Percentiles rank a stretch among this genome's conserved stretches.
Conservation (phyloP, 2,113 vertebrate species). For the Castor canadensis region DNA sequence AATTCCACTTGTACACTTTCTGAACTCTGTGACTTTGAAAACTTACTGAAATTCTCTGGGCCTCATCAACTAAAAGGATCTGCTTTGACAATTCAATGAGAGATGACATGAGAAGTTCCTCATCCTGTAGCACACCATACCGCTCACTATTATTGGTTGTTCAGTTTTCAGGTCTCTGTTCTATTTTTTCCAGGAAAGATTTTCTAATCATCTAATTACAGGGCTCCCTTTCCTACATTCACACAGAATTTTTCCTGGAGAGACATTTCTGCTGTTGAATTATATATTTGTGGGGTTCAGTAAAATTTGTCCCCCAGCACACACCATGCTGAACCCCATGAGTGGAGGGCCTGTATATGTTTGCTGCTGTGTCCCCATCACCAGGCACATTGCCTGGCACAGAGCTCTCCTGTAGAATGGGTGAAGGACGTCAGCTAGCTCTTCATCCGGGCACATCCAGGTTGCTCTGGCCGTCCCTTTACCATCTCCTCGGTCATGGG, state of each 20-base stretch:
- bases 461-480: background rate
- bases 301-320: too few species aligned
- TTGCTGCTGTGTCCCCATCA: accelerated
- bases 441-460: background rate
- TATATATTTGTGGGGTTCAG: background rate
- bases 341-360: background rate
- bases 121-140: background rate
- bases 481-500: background rate
- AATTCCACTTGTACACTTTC: background rate
- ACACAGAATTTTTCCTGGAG: background rate
- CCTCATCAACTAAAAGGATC: background rate
- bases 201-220: background rate
- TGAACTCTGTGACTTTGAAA: background rate
- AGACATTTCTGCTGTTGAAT: background rate
- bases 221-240: background rate
- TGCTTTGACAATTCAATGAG: background rate
- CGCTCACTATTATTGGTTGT: accelerated
- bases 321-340: accelerated
- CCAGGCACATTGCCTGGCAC: background rate
- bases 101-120: background rate
- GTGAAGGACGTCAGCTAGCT: background rate
- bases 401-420: background rate
- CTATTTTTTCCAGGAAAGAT: background rate
- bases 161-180: background rate
- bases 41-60: background rate